These are phyloP conservation scores for Hydrotaea cyrtoneurina DNA, from an alignment of 2,888 invertebrate genomes.

Conservation along the genomic window DNA sequence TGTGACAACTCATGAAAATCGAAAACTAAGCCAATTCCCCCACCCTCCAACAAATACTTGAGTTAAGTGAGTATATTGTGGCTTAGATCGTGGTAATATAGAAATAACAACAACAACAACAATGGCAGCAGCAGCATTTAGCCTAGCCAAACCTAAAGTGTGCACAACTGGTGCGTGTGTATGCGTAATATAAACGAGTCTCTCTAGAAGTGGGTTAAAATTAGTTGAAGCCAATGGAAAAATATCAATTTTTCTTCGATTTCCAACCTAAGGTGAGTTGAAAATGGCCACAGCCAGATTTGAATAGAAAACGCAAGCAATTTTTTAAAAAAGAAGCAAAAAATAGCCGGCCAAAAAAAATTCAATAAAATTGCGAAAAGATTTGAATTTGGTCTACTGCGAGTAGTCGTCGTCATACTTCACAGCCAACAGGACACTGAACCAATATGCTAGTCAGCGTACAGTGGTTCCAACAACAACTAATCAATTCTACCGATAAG, in stretches of 20 bases:
- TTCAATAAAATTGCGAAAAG: constrained; percentile 76
- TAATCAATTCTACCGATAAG: neutral
- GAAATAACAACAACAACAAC: too few species aligned
- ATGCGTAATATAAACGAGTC: constrained; percentile 71
- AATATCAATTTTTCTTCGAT: constrained; percentile 51
- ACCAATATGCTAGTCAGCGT: constrained; percentile 29
- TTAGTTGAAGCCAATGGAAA: constrained; percentile 57
- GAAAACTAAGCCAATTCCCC: constrained; percentile 28
- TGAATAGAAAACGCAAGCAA: constrained; percentile 3
- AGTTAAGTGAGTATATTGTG: constrained; percentile 37
- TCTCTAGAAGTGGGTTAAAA: constrained; percentile 70
- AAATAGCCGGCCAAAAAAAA: constrained; percentile 68
- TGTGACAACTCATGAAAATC: constrained; percentile 52
- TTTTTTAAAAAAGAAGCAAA: constrained; percentile 60
- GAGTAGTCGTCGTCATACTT: neutral
- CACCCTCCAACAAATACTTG: constrained; percentile 39
- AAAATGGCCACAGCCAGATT: constrained; percentile 58
- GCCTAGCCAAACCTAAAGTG: constrained; percentile 3
- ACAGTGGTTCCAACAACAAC: neutral
- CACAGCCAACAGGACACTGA: constrained; percentile 62
- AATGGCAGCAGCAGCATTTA: too few species aligned
- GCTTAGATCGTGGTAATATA: constrained; percentile 23
- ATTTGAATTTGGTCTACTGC: constrained; percentile 19
- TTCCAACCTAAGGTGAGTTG: constrained; percentile 73
- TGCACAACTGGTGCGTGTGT: constrained; percentile 57